Base-by-base conservation (phyloP, 2,797 vertebrate species). In the Pseudomugil tenellus region DNA sequence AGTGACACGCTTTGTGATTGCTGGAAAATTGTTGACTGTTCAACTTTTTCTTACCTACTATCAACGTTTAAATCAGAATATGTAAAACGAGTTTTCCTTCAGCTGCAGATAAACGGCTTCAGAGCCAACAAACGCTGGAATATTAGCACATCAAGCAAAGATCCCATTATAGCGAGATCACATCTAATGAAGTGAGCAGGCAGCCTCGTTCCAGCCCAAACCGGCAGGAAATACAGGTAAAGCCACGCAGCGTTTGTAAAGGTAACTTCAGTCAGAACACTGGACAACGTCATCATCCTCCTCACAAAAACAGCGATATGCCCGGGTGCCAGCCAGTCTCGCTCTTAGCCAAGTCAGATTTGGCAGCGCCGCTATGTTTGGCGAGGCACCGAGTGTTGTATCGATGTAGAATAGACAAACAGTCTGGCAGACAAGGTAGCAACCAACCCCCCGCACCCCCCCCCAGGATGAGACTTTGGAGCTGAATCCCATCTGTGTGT, bases 341-440 rank as follows among this genome's bases (percentile, higher is more conserved):
- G 72, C 74, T 67, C 77, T 35, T 75, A 76, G 89, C 91, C 85
- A 89, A 89, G 78, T 84, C 77, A 63, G 77, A 87, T 83, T 83
- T 91, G 89, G 90, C 90, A 90, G 65, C 17, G 8, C 23, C 63
- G 37, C 39, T 66, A 57, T 84, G 77, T 89, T 84, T 91, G 90
- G 89, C 87, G 70, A 70, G 67, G 74, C 67, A 39, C 67, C 34
- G 76, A 72, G 65, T 67, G 69, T 87, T 82, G 71, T 81, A 89
- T 87, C 78, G 4, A 79, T 77, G 85, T 66, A 72, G 75, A 84
- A 86, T 80, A 88, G 83, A 85, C 81, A 83, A 84, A 84, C 83
- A 88, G 81, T 85, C 87, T 90, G 86, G 79, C 79, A 80, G 34
- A 41, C 76, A 69, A 76, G 67, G 82, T 80, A 79, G 74, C 77